phyloP scores from a whole-genome alignment of 2,113 vertebrate species.

The Cinclus cinclus region DNA sequence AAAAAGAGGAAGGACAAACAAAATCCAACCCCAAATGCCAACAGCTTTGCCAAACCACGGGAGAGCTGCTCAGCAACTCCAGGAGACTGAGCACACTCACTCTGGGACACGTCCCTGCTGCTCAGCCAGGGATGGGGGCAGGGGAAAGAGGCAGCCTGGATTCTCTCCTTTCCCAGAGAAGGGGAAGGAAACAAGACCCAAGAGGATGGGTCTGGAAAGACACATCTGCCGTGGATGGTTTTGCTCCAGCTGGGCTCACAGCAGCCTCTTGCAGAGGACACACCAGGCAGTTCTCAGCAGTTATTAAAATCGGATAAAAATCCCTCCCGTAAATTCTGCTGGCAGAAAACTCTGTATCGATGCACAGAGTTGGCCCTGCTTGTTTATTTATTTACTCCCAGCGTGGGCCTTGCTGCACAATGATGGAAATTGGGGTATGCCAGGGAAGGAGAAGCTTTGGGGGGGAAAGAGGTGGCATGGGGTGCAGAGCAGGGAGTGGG shows the following conservation, averaged over 20 bases:
- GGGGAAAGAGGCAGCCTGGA: not conserved
- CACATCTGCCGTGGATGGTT: not conserved
- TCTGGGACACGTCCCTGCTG: not conserved
- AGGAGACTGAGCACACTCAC: fast-evolving
- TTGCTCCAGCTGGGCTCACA: slow-evolving; percentile 23
- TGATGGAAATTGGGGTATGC: not conserved
- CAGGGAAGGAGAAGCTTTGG: not conserved
- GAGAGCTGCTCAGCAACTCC: not conserved
- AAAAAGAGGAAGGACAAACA: not conserved
- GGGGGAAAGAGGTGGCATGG: fast-evolving
- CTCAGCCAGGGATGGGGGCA: fast-evolving
- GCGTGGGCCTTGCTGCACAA: fast-evolving
- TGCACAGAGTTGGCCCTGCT: not conserved
- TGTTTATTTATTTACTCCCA: not conserved
- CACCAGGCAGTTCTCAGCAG: slow-evolving; percentile 28
- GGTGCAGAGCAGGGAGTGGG: not conserved
- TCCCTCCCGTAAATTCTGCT: not conserved
- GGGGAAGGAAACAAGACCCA: not conserved
- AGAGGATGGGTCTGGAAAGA: not conserved
- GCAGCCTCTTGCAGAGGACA: not conserved
- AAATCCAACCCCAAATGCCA: not conserved
- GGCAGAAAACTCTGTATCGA: not conserved
- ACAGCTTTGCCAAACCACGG: not conserved
- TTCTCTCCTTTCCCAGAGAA: not conserved
- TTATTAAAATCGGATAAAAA: slow-evolving; percentile 39